Conservation (phyloP, 2,797 vertebrate species). For the Schizothorax lantsangensis region DNA sequence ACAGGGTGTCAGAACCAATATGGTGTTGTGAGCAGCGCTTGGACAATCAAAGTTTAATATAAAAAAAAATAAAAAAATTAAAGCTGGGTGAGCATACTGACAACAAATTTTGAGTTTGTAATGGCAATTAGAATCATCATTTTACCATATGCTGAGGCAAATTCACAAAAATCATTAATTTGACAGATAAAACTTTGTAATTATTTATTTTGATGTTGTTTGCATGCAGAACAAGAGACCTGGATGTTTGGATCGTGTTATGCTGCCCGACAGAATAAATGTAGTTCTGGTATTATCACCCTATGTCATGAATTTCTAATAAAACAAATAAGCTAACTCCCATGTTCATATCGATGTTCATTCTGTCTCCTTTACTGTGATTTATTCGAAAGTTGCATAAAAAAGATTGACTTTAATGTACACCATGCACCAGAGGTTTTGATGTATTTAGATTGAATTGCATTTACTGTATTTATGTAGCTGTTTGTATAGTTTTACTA, state of each 20-base stretch:
- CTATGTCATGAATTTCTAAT: slow-evolving; percentile 14
- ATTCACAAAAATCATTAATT: not conserved
- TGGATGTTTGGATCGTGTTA: not conserved
- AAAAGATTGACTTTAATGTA: not conserved
- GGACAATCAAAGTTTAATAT: not conserved
- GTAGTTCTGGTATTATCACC: not conserved
- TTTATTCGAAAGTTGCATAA: not conserved
- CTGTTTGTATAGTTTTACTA: not conserved
- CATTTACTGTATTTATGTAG: not conserved
- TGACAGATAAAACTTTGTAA: not conserved
- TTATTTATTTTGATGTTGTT: not conserved
- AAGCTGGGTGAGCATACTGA: not conserved
- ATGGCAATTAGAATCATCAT: not conserved
- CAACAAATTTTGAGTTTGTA: not conserved
- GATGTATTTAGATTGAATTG: not conserved
- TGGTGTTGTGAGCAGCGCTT: not conserved
- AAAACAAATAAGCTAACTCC: not conserved
- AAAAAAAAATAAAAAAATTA: not conserved
- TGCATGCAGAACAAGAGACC: not conserved
- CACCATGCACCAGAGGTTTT: not conserved
- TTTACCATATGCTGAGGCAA: not conserved
- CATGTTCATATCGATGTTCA: not conserved
- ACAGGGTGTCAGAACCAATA: no score
- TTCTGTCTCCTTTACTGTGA: not conserved
- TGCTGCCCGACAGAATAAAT: not conserved